Percentiles rank a stretch among this genome's conserved stretches.
These are phyloP conservation scores for Minunthozetes semirufus DNA, from an alignment of 2,888 invertebrate species.

Conservation along the genomic window DNA sequence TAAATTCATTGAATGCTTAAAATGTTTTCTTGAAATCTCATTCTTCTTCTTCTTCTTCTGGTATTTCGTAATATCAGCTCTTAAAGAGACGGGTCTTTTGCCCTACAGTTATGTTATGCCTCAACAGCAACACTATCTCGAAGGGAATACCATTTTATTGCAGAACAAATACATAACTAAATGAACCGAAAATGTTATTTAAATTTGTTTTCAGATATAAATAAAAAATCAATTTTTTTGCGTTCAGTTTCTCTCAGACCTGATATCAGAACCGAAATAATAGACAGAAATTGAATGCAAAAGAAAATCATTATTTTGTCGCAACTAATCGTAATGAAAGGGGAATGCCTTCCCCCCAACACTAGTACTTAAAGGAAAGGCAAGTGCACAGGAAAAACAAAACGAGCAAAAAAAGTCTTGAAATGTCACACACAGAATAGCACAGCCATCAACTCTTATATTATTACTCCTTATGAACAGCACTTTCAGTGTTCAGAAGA, in stretches of 20 bases:
- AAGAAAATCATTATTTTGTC: background rate
- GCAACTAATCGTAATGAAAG: background rate
- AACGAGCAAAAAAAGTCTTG: background rate
- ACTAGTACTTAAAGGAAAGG: background rate
- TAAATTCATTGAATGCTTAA: background rate
- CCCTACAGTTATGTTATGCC: conserved; percentile 8
- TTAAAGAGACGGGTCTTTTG: background rate
- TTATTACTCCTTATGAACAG: background rate
- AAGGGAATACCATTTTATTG: background rate
- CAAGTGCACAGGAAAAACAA: background rate
- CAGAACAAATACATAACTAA: background rate
- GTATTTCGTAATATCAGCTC: background rate
- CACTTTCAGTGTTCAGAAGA: background rate
- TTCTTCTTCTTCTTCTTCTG: background rate
- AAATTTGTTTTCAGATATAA: too few species aligned
- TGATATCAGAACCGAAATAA: background rate
- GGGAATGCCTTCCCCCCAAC: background rate
- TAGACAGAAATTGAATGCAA: background rate
- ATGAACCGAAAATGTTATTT: background rate
- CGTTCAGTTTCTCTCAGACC: background rate
- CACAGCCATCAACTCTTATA: background rate
- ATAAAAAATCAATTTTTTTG: too few species aligned
- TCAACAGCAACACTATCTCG: background rate
- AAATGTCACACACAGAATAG: conserved; percentile 15
- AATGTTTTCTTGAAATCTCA: background rate